Evolutionary conservation across 2,888 invertebrate species (phyloP), one percentile per base, ranked within the genome.

Genomic region (Tachystola acroxantha): DNA sequence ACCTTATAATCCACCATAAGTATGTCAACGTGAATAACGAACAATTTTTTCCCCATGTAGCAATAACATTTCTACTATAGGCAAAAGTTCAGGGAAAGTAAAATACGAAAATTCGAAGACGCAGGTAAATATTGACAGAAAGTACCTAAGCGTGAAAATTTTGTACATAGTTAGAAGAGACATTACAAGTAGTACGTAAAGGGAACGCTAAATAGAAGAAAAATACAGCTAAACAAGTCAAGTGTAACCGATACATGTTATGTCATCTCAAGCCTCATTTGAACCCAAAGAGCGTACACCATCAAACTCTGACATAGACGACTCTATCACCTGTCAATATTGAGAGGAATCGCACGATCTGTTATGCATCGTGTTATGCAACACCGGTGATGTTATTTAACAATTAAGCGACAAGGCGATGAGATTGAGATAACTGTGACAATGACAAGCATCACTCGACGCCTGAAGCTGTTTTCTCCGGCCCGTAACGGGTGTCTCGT

Each of bases 401-500:
- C 64, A 70, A 74, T 69, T 70, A 72, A 57, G 59, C 50, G 67
- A 65, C 65, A 64, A 63, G 54, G 61, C 50, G 66, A 63, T 69
- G 55, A 62, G 51, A 42, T 45, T 45, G 44, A 54, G 64, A 64
- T 66, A 67, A 58, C 56, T 42, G 54, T 55, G 59, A 58, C 61
- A 60, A 44, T 57, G 57, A 58, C 49, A 56, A 57, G 62, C 54
- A 54, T 43, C 40, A 43, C 40, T 40, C 46, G 46, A 47, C 44
- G 48, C 54, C 45, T 48, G 52, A 48, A 49, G 40, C 44, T 36
- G 45, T 45, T 65, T 62, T 63, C 59, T 53, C 54, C 48, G 48
- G 50, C 37, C 31, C 45, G 41, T 53, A 60, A 57, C 59, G 43
- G 46, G 40, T 52, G 55, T 52, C 62, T 70, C 50, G 64, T 67